A percentile compares a stretch with the other conserved stretches of the same genome.
Evolutionary conservation across 2,797 vertebrate species (phyloP).

Genomic region (Chaunax sp.): DNA sequence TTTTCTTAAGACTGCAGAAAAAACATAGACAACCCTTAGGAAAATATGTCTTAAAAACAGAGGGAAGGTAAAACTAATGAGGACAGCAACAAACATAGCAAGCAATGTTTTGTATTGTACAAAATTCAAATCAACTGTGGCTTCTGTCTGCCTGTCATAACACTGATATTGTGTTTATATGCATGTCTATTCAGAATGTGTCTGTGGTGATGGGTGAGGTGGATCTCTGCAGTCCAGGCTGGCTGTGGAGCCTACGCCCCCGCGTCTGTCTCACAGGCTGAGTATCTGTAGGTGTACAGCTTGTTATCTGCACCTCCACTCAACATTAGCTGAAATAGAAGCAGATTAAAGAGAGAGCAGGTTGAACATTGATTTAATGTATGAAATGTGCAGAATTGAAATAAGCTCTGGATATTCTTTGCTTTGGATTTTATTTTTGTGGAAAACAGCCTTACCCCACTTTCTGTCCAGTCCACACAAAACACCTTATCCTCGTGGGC

Average conservation of each 20-base stretch:
- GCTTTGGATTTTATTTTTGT: not conserved
- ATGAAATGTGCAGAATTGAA: no score
- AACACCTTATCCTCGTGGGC: constrained; percentile 98
- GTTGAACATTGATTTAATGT: not conserved
- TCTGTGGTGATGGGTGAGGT: not conserved
- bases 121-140: not conserved
- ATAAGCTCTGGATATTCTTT: not conserved
- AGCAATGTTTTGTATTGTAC: not conserved
- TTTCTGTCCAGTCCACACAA: constrained; percentile 96
- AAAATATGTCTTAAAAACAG: constrained; percentile 46
- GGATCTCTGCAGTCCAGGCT: not conserved
- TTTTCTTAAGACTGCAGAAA: constrained; percentile 33
- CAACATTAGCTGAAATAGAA: constrained; percentile 87
- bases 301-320: constrained; percentile 99
- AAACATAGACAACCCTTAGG: constrained; percentile 39
- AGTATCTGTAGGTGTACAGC: constrained; percentile 93
- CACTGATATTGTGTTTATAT: not conserved
- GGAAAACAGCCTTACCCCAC: constrained; percentile 86
- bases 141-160: not conserved
- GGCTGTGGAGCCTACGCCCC: constrained; percentile 82
- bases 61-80: constrained; percentile 17
- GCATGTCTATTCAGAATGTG: constrained; percentile 3
- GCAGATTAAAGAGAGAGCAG: not conserved
- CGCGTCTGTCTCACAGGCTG: constrained; percentile 85
- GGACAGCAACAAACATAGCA: not conserved